Conservation (phyloP, 2,888 invertebrate genomes). For the Lithophane semibrunnea region DNA sequence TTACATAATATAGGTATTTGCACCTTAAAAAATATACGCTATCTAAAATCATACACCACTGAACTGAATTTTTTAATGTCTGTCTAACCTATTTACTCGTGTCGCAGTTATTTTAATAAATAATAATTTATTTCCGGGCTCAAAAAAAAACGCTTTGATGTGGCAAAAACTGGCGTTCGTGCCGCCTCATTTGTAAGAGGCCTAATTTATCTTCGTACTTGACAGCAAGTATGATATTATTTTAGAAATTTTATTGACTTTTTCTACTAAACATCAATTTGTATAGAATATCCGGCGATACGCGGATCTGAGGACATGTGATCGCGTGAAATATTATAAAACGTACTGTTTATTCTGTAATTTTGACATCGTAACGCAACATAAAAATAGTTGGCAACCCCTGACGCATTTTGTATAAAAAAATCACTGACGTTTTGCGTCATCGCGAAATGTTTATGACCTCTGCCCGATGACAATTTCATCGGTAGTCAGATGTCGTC, state of each 20-base stretch:
- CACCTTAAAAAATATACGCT: constrained; percentile 16
- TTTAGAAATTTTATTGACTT: constrained; percentile 56
- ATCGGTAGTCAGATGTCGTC: constrained; percentile 62
- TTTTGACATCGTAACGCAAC: constrained; percentile 74
- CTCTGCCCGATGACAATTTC: constrained; percentile 67
- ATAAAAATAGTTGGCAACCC: constrained; percentile 84
- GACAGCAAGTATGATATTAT: constrained; percentile 61
- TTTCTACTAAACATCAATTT: constrained; percentile 59
- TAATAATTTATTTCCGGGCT: constrained; percentile 70
- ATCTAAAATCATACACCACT: constrained; percentile 30
- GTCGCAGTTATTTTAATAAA: constrained; percentile 65
- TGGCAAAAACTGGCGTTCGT: constrained; percentile 56
- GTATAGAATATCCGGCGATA: constrained; percentile 33
- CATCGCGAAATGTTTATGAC: constrained; percentile 65
- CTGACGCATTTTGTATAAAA: constrained; percentile 54
- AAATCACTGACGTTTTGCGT: constrained; percentile 57
- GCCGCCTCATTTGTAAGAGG: constrained; percentile 62
- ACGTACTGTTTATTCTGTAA: constrained; percentile 73
- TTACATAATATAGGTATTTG: neutral
- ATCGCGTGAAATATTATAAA: constrained; percentile 63
- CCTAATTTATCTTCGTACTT: constrained; percentile 64
- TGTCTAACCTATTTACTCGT: constrained; percentile 57
- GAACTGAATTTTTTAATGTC: constrained; percentile 32
- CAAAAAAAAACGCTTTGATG: constrained; percentile 64
- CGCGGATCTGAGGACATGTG: constrained; percentile 39